Evolutionary conservation across 2,113 vertebrate species (phyloP).

Genomic region (Hypocryptadius cinnamomeus): DNA sequence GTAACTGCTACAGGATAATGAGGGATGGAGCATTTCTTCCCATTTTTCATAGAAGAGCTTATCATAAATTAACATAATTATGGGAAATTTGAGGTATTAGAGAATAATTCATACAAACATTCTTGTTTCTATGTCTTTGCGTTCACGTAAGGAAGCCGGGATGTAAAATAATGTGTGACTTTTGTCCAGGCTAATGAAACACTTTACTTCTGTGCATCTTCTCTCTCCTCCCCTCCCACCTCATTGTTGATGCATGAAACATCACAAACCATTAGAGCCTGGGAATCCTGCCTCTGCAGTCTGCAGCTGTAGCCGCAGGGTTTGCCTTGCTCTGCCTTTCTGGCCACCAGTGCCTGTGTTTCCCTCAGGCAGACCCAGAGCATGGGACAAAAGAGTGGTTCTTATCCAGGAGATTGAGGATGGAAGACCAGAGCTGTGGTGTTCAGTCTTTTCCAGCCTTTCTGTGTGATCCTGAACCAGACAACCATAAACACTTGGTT

Average conservation of each 20-base stretch:
- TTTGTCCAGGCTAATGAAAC: neutral
- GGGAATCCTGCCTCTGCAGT: neutral
- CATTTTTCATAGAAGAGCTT: neutral
- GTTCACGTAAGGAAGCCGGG: neutral
- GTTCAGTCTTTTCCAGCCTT: neutral
- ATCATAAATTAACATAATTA: neutral
- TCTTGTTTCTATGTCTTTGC: neutral
- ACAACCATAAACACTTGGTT: neutral
- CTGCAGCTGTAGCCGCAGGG: neutral
- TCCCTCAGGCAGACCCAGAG: neutral
- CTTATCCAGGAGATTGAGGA: neutral
- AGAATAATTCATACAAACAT: neutral
- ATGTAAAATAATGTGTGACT: neutral
- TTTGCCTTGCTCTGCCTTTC: neutral
- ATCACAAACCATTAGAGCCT: neutral
- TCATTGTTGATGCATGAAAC: neutral
- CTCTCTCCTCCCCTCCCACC: neutral
- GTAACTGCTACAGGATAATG: neutral
- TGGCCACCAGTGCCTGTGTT: fast-evolving
- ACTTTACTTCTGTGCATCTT: neutral
- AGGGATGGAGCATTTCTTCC: neutral
- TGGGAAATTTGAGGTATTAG: neutral
- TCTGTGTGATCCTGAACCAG: neutral
- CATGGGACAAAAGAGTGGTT: too few species aligned
- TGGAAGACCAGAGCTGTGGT: neutral